Conservation (phyloP, 2,888 invertebrate species). For the Auanema freiburgensis region DNA sequence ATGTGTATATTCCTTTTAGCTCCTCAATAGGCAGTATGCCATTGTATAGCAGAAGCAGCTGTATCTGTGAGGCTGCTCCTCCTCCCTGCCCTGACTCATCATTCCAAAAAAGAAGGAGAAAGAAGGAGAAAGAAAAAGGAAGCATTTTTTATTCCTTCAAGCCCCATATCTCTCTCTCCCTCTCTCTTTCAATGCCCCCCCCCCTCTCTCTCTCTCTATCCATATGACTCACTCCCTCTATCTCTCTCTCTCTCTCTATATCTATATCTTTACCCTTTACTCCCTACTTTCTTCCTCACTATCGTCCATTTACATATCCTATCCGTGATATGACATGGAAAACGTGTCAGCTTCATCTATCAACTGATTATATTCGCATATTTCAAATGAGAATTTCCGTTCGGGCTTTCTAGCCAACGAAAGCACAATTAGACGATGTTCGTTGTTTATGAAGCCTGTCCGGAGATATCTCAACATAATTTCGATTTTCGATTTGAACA, state of each 20-base stretch:
- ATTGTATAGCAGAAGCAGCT: too few species aligned
- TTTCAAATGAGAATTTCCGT: not conserved
- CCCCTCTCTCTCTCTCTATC: too few species aligned
- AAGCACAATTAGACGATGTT: constrained; percentile 27
- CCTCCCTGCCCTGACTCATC: not conserved
- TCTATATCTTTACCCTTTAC: not conserved
- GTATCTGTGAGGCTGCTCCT: not conserved
- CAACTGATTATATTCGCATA: not conserved
- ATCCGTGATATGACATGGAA: too few species aligned
- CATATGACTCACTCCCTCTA: too few species aligned
- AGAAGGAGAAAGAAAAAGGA: constrained; percentile 3
- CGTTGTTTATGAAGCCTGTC: constrained; percentile 38
- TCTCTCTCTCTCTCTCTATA: not conserved
- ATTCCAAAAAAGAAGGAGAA: not conserved
- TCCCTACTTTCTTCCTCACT: not conserved
- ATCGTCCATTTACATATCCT: too few species aligned
- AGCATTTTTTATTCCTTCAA: not conserved
- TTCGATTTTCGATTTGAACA: constrained; percentile 9
- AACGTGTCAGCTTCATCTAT: constrained; percentile 6
- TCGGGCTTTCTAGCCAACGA: constrained; percentile 7
- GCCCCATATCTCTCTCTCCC: too few species aligned
- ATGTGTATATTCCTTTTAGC: not conserved
- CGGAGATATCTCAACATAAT: constrained; percentile 6
- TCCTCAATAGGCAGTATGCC: not conserved
- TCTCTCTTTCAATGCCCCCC: too few species aligned